These are phyloP conservation scores for Bubalus kerabau DNA, from an alignment of 2,113 vertebrate species.

Conservation along the genomic window DNA sequence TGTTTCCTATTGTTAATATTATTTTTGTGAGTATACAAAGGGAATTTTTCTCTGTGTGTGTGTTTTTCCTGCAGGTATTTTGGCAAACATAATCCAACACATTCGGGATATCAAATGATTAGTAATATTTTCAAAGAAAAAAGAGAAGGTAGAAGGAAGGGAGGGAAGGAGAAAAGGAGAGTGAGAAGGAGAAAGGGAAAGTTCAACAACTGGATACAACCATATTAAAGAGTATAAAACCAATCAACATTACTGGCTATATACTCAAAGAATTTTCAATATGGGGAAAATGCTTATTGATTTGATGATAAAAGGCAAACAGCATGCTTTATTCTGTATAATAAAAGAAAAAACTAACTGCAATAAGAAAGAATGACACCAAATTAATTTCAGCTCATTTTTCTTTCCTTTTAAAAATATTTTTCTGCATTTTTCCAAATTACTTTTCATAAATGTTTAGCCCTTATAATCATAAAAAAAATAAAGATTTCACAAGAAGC, in stretches of 20 bases:
- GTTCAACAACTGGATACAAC: neutral
- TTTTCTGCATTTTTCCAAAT: neutral
- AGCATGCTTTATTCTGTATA: neutral
- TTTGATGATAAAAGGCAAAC: neutral
- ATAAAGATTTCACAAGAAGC: neutral
- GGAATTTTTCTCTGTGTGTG: neutral
- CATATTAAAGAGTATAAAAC: neutral
- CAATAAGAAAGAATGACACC: neutral
- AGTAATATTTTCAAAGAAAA: neutral
- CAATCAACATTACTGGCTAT: neutral
- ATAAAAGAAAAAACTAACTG: neutral
- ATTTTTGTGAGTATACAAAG: neutral
- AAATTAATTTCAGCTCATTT: neutral
- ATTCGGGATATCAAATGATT: neutral
- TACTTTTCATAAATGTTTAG: neutral
- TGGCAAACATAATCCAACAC: neutral
- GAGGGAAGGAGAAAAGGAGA: neutral
- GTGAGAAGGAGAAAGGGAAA: neutral
- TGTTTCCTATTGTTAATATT: neutral
- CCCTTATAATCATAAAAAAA: neutral
- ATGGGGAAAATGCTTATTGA: neutral
- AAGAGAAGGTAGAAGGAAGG: neutral
- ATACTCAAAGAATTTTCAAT: neutral
- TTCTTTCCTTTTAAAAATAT: neutral
- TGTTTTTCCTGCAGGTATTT: conserved; percentile 1